A percentile compares a stretch with the other conserved stretches of the same genome.
phyloP scores from a whole-genome alignment of 2,797 vertebrate species.

The Halcyon smyrnensis region DNA sequence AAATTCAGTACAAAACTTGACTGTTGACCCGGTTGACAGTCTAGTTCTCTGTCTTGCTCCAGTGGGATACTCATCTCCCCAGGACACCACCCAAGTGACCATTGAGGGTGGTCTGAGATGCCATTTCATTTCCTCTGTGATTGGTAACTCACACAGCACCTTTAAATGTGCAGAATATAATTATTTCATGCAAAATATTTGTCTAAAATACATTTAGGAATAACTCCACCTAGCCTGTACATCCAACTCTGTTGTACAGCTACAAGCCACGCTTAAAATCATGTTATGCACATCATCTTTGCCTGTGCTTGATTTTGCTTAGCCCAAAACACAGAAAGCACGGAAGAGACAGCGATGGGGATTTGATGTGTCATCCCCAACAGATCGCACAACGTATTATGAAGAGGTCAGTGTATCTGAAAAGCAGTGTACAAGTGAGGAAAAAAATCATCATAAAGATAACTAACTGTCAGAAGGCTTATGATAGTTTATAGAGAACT shows the following conservation, averaged over 20 bases:
- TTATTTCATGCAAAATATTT: not conserved
- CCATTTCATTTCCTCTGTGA: not conserved
- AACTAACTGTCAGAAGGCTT: not conserved
- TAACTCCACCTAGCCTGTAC: not conserved
- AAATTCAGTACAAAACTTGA: not conserved
- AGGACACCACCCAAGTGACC: not conserved
- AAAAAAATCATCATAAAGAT: not conserved
- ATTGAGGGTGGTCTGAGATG: not conserved
- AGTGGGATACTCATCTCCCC: rapidly evolving
- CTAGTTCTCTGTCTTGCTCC: not conserved
- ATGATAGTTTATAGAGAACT: not conserved
- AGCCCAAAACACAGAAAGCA: not conserved
- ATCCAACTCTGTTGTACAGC: not conserved
- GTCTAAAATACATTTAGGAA: not conserved
- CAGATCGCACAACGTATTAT: not conserved
- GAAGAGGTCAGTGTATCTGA: not conserved
- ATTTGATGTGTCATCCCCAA: not conserved
- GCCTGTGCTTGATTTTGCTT: not conserved
- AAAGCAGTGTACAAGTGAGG: not conserved
- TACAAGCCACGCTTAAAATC: not conserved
- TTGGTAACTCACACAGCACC: not conserved
- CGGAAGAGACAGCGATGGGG: not conserved
- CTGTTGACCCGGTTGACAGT: rapidly evolving
- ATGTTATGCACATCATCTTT: not conserved
- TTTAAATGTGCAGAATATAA: not conserved